Conservation (phyloP, 2,113 vertebrate species). For the Irena cyanogastra region DNA sequence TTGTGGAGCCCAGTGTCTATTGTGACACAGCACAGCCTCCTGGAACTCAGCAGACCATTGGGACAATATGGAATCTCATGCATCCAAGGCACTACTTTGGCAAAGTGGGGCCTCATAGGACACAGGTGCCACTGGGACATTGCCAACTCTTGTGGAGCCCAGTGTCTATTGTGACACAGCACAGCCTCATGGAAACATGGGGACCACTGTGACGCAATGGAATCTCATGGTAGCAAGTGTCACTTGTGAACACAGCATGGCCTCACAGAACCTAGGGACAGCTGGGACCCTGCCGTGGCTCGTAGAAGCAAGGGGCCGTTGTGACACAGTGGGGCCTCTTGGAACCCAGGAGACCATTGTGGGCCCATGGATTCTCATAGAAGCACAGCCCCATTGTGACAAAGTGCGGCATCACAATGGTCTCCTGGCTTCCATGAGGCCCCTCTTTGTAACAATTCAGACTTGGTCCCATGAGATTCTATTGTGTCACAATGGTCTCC, state of each 20-base stretch:
- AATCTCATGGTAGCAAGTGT: background rate
- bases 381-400: background rate
- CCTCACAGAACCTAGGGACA: background rate
- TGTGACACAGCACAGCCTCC: background rate
- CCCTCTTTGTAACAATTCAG: too few relatives aligned
- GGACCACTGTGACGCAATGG: background rate
- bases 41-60: background rate
- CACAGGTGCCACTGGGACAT: background rate
- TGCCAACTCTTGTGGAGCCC: background rate
- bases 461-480: too few relatives aligned
- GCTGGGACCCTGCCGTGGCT: background rate
- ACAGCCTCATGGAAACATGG: background rate
- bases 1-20: background rate
- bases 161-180: background rate
- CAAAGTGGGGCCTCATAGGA: background rate
- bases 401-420: too few relatives aligned
- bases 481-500: too few relatives aligned
- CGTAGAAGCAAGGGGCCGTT: background rate
- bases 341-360: background rate
- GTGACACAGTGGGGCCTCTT: background rate
- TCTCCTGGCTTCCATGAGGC: too few relatives aligned
- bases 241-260: background rate
- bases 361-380: background rate
- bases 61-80: background rate
- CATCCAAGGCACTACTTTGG: background rate